Evolutionary conservation across 2,113 vertebrate species (phyloP), one percentile per base, ranked within the genome.

Genomic region (Sylvia atricapilla): DNA sequence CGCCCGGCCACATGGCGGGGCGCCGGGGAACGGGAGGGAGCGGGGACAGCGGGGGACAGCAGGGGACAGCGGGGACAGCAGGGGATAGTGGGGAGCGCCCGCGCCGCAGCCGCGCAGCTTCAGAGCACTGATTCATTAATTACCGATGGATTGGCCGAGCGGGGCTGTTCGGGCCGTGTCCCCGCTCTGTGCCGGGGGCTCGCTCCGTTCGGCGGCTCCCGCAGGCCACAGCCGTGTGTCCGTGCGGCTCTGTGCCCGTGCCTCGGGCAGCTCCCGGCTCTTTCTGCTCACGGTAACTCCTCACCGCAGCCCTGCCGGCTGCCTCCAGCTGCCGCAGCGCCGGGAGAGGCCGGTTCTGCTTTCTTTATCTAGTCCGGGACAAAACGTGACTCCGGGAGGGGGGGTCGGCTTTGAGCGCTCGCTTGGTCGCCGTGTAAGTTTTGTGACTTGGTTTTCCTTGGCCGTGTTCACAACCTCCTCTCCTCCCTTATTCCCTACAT

Each of bases 401-500:
- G 14, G 11, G 2, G 21, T 22, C 41, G 0, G 17, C 2, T 37
- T 33, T 16, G 30, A 8, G 33, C 1, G 14, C 31, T 37, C 5
- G 0, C 9, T 30, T 9, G 25, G 44, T 30, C 15, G 6, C 27
- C 3, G 0, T 7, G 27, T 3, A 2, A 27, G n/a, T 44, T 76
- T 25, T 28, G 20, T 47, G 39, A 1, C 27, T 0, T 0, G 1
- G 16, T 68, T 60, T 70, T 44, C n/a, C 13, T 47, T 23, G 37
- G 6, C 44, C 5, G 0, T 3, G 1, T 1, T 25, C 43, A 1
- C 55, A 8, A 0, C 7, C 37, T 25, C 55, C 8, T 47, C 10
- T 52, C 41, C 60, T 33, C 10, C 33, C 31, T 22, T 1, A 0
- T 20, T 28, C 27, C 19, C 16, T 22, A 4, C 18, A 4, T 7